Base-by-base conservation (phyloP, 2,113 vertebrate species). In the Odontesthes bonariensis region DNA sequence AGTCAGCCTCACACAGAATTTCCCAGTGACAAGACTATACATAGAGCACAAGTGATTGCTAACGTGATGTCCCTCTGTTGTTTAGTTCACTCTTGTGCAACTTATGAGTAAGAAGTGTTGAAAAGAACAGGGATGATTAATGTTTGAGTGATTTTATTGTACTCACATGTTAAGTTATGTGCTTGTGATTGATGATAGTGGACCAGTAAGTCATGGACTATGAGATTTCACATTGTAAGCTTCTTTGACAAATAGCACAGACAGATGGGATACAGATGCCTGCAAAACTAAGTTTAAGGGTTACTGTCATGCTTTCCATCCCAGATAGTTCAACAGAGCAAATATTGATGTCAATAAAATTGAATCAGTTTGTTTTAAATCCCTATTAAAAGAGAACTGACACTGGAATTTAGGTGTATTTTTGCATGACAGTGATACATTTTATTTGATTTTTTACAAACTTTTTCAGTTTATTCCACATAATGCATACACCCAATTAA, bases 331-430 rank as follows among this genome's bases (percentile, higher is more conserved):
- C 55, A 85, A 78, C 66, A 81, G 82, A 56, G 84, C 58, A 73
- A 74, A 64, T 87, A 86, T 85, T 91, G 87, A 91, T 90, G 89
- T 92, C 90, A 92, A 77, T 77, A 49, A 84, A 69, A 69, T 86
- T 84, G 46, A 84, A 84, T 83, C 73, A 69, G 16, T 80, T 88
- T 83, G 85, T 88, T 89, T 70, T 3, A 83, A 86, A 68, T 65
- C 64, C 65, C 62, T 55, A 86, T 89, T 88, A 88, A 91, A 89
- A 80, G 22, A 84, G 22, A 81, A 67, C 32, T 77, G 57, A 79
- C 54, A 75, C 58, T 79, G 75, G 75, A 85, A 75, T 70, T 71
- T 67, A 69, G 60, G 52, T 75, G 81, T 88, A 61, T 83, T 86
- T 90, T 83, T 88, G 79, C 78, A 53, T 65, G 49, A 73, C 40